Evolutionary conservation across 35 echinoderm and acorn worm species (phyloP), one percentile per base, ranked within the genome.

Genomic region (Ophioderma brevispina): DNA sequence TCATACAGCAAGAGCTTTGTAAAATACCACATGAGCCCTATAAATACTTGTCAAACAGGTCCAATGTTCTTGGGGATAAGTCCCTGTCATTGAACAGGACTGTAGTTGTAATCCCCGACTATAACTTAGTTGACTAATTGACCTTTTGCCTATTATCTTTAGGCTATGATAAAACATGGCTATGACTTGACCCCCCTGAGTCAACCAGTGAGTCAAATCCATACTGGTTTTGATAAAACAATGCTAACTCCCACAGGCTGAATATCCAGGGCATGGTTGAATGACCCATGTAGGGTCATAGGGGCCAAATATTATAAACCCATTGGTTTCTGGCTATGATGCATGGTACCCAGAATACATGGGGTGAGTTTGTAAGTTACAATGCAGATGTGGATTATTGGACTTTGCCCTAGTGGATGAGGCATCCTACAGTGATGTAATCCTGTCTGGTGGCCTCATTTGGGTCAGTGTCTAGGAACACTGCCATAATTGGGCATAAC

Each of bases 401-500:
- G n/a, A 70, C 59, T 70, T 70, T 25, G 28, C 1, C 17, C 5
- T 70, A 11, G 59, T 15, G 17, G 15, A 25, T 70, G 59, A 70
- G 59, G n/a, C n/a, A n/a, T n/a, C 3, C n/a, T 70, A 25, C 2
- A 2, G 23, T 70, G 59, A 70, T 70, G 28, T 70, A 6, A 70
- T 70, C 28, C n/a, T 15, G 15, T 46, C 17, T 46, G 41, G 41
- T 70, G 15, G 59, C 23, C 2, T 70, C n/a, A n/a, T 13, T 18
- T 2, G 59, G 59, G 59, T 70, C 59, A 70, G 2, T 30, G 17
- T 70, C 59, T 70, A 70, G 17, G n/a, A 25, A 2, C 2, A 70
- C 15, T 70, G 59, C 59, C 59, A 70, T 70, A 70, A 70, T 70
- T 70, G 59, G 59, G 59, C 59, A 70, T 70, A 70, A 70, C 10